These are phyloP conservation scores for Peromyscus californicus DNA, from an alignment of 2,113 vertebrate species.

Conservation along the genomic window DNA sequence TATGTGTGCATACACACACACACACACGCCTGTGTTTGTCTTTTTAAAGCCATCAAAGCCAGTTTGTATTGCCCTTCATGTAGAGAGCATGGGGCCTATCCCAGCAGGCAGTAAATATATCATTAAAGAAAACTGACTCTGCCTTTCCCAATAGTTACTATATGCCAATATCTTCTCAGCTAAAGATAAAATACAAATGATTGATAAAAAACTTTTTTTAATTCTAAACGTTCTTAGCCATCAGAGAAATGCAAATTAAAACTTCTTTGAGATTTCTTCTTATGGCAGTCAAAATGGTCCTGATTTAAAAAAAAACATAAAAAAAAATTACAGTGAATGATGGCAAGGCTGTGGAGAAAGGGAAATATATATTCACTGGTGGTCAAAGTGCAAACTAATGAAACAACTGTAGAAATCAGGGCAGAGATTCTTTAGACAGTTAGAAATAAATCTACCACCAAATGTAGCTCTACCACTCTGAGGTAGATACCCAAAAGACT, in stretches of 20 bases:
- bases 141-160: neutral
- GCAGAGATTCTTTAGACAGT: neutral
- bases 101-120: neutral
- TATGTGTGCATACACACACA: too few relatives aligned
- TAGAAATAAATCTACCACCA: neutral
- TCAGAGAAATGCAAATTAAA: neutral
- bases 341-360: neutral
- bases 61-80: neutral
- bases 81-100: neutral
- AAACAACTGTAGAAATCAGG: neutral
- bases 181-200: neutral
- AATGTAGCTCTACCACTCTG: neutral
- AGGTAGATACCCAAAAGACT: neutral
- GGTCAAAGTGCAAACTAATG: neutral
- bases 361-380: neutral
- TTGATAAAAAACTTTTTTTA: neutral
- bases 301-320: too few relatives aligned
- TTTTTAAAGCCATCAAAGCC: neutral
- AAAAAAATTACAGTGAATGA: neutral
- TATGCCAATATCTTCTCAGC: neutral
- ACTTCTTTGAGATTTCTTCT: neutral
- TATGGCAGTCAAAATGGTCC: neutral
- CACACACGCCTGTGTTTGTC: neutral
- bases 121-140: neutral
- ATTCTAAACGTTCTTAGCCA: neutral